Conservation (phyloP, 2,888 invertebrate species). For the Diaphora mendica region DNA sequence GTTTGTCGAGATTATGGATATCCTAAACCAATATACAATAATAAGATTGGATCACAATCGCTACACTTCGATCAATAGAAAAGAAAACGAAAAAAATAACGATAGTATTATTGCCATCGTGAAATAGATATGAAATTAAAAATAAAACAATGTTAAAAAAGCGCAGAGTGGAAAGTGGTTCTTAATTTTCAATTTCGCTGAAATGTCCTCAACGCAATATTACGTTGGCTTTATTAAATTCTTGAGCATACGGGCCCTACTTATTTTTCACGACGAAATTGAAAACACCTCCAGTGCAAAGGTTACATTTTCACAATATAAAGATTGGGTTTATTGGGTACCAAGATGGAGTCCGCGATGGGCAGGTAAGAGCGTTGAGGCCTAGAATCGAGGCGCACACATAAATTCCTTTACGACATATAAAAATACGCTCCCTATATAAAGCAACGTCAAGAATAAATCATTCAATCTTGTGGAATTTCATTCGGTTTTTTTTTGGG, state of each 20-base stretch:
- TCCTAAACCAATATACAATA: neutral
- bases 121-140: conserved; percentile 24
- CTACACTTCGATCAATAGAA: neutral
- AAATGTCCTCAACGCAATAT: conserved; percentile 67
- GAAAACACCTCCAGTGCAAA: conserved; percentile 71
- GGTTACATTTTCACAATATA: conserved; percentile 76
- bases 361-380: conserved; percentile 55
- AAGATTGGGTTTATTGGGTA: conserved; percentile 77
- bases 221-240: conserved; percentile 76
- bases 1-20: neutral
- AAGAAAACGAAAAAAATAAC: neutral
- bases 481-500: conserved; percentile 46
- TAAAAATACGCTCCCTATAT: conserved; percentile 74
- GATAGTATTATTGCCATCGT: neutral
- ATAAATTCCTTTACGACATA: conserved; percentile 82
- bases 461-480: conserved; percentile 76
- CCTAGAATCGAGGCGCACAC: conserved; percentile 62
- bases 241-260: conserved; percentile 60
- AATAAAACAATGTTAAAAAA: conserved; percentile 53
- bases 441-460: conserved; percentile 69
- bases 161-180: conserved; percentile 53
- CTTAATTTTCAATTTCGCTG: conserved; percentile 77
- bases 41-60: neutral
- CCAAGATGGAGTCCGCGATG: conserved; percentile 65
- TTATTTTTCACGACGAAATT: conserved; percentile 79